Conservation (phyloP, 2,888 invertebrate genomes). For the Philereme vetulata region DNA sequence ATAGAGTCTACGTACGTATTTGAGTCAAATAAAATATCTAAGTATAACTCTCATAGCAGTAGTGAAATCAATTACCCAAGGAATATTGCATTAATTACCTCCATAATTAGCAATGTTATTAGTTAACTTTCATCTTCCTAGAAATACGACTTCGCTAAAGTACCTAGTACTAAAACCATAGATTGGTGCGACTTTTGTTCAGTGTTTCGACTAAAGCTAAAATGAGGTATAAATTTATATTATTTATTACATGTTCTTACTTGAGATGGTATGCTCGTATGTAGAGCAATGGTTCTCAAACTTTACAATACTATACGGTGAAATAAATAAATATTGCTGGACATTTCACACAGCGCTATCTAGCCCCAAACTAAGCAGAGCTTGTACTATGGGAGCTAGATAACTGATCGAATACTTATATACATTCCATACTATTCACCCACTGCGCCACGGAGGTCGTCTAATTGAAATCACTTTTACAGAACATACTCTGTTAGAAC, state of each 20-base stretch:
- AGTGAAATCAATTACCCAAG: slow-evolving; percentile 13
- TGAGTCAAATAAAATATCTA: neutral
- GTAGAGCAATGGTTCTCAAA: slow-evolving; percentile 34
- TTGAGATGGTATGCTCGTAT: slow-evolving; percentile 26
- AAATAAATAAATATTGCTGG: too few species aligned
- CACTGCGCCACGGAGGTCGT: too few species aligned
- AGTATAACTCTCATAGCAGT: slow-evolving; percentile 10
- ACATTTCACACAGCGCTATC: too few species aligned
- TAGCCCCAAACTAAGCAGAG: too few species aligned
- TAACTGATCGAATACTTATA: too few species aligned
- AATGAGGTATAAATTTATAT: slow-evolving; percentile 53
- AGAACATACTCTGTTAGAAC: too few species aligned
- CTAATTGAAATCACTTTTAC: too few species aligned
- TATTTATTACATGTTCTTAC: slow-evolving; percentile 43
- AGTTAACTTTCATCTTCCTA: slow-evolving; percentile 19
- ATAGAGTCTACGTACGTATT: too few species aligned
- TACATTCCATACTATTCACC: too few species aligned
- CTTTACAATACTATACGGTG: slow-evolving; percentile 2
- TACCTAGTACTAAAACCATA: slow-evolving; percentile 10
- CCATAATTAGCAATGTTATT: slow-evolving; percentile 18
- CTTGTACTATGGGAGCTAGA: too few species aligned
- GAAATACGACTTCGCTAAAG: slow-evolving; percentile 26
- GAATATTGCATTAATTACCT: slow-evolving; percentile 15
- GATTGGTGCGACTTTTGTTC: slow-evolving; percentile 6
- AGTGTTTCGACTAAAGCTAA: slow-evolving; percentile 37